Conservation (phyloP, 2,113 vertebrate genomes). For the Pygoscelis adeliae region DNA sequence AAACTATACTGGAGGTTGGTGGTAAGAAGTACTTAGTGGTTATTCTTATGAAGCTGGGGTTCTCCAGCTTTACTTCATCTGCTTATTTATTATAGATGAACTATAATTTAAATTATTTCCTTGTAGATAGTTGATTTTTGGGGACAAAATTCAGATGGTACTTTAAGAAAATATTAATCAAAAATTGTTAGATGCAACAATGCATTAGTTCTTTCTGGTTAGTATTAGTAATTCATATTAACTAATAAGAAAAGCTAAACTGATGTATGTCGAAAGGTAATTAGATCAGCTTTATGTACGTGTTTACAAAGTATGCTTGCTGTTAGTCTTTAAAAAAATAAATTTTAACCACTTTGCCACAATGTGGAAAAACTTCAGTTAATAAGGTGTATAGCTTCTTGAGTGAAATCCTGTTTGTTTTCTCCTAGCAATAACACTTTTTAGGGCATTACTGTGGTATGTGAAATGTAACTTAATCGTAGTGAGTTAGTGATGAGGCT, state of each 20-base stretch:
- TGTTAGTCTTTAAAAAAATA: not conserved
- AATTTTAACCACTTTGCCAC: not conserved
- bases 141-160: not conserved
- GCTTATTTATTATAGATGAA: not conserved
- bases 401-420: not conserved
- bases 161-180: not conserved
- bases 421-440: not conserved
- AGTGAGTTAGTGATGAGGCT: not conserved
- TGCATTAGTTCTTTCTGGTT: not conserved
- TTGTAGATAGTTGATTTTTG: not conserved
- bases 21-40: constrained; percentile 72
- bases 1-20: constrained; percentile 78
- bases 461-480: not conserved
- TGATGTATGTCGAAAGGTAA: not conserved
- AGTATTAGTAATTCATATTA: not conserved
- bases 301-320: not conserved
- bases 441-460: accelerated
- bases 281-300: not conserved
- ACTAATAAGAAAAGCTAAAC: not conserved
- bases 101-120: not conserved
- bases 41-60: not conserved
- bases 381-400: not conserved
- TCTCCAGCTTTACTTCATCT: not conserved
- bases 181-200: not conserved
- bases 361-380: not conserved